These are phyloP conservation scores for Zosterops hypoxanthus DNA, from an alignment of 2,113 vertebrate species.

Conservation along the genomic window DNA sequence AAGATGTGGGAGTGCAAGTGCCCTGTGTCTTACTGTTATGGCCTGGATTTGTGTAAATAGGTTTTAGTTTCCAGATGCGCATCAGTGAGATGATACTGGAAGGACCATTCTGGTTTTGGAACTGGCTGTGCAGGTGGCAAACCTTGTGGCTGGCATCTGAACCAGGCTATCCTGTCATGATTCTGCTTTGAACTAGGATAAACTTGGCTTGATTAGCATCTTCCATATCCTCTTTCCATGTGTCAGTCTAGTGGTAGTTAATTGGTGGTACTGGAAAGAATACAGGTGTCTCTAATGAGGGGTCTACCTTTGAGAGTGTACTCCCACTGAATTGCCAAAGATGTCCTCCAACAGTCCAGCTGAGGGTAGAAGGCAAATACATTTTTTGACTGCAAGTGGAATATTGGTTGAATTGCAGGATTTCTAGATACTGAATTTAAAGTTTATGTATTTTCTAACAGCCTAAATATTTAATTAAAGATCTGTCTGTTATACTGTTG, in stretches of 20 bases:
- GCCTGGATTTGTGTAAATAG: not conserved
- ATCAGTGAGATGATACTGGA: not conserved
- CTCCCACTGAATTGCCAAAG: not conserved
- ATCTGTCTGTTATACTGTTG: not conserved
- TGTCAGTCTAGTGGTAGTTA: not conserved
- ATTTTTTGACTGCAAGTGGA: not conserved
- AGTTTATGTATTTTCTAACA: not conserved
- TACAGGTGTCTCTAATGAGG: not conserved
- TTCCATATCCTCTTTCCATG: not conserved
- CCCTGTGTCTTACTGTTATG: not conserved
- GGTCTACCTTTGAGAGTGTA: not conserved
- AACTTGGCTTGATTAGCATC: not conserved
- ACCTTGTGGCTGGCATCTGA: not conserved
- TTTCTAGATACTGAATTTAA: not conserved
- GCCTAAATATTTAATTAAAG: not conserved
- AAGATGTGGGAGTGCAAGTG: not conserved
- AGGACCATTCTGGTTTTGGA: not conserved
- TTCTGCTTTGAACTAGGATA: not conserved
- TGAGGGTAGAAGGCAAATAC: fast-evolving
- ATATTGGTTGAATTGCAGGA: not conserved
- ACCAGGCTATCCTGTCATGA: too few relatives aligned
- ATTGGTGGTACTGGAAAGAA: not conserved
- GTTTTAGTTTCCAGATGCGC: not conserved
- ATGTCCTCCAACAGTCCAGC: not conserved
- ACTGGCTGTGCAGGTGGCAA: not conserved